Base-by-base conservation (phyloP, 2,888 invertebrate genomes). In the Dryadula phaetusa region DNA sequence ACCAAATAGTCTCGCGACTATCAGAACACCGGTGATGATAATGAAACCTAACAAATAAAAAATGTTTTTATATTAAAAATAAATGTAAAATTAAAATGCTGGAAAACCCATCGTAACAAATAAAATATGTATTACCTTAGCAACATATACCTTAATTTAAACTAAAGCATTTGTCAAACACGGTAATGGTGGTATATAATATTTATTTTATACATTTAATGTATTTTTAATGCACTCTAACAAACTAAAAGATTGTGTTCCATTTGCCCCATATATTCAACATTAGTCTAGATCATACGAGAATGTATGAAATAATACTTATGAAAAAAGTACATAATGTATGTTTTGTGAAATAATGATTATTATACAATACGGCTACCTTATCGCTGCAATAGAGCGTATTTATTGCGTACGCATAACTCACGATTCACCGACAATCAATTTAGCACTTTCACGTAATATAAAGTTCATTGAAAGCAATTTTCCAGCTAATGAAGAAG, bases 21-120 rank as follows among this genome's bases (percentile, higher is more conserved):
- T 86, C 74, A 95, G 82, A 28, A 95, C 88, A 1, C 93, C 85
- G 70, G 95, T 95, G 82, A 95, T 94, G 72, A 96, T 91, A 77
- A 95, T 93, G 80, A 93, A 95, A 72, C 95, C 95, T 93, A 76
- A 1, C 72, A 65, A 47, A 63, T 58, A 44, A 14, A 16, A 58
- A 10, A 37, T 2, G 2, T 12, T n/a, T n/a, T n/a, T 37, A 37
- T 37, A 12, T 12, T 12, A 12, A 37, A 34, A 34, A 1, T 34
- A 34, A 8, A 34, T 34, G 2, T 37, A 12, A 37, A 37, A 12
- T 10, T 8, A 32, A 32, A 8, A 32, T n/a, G n/a, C n/a, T n/a
- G n/a, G n/a, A n/a, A n/a, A n/a, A n/a, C n/a, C n/a, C n/a, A n/a
- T n/a, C n/a, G n/a, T n/a, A n/a, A n/a, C n/a, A n/a, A n/a, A n/a